These are phyloP conservation scores for Amphibalanus amphitrite DNA, from an alignment of 1,140 invertebrate species.

Conservation along the genomic window DNA sequence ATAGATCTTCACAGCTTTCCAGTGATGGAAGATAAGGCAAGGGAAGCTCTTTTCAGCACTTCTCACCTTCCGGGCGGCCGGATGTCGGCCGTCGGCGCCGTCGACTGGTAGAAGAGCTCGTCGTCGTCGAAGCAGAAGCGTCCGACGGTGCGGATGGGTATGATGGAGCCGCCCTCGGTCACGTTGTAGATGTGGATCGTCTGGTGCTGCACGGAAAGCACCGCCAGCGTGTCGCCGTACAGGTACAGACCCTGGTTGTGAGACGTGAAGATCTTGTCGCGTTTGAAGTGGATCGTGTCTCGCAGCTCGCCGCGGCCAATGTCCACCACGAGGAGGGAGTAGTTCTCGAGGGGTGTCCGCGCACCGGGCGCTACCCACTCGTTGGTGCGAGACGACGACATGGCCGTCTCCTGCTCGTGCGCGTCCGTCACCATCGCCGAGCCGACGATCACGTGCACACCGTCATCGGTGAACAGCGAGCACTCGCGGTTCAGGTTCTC, in stretches of 20 bases:
- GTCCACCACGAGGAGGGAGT: slow-evolving; percentile 76
- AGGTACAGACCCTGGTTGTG: slow-evolving; percentile 93
- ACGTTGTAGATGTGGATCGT: slow-evolving; percentile 90
- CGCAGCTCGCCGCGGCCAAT: slow-evolving; percentile 55
- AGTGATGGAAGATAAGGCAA: too few relatives aligned
- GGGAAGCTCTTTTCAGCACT: too few relatives aligned
- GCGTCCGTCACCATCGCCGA: slow-evolving; percentile 69
- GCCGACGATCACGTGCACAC: slow-evolving; percentile 74
- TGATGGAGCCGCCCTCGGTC: slow-evolving; percentile 55
- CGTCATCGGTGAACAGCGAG: slow-evolving; percentile 85
- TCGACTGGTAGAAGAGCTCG: slow-evolving; percentile 38
- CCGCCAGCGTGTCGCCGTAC: slow-evolving; percentile 75
- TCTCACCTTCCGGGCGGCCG: slow-evolving; percentile 2
- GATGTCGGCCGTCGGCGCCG: slow-evolving; percentile 8
- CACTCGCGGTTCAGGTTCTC: slow-evolving; percentile 87
- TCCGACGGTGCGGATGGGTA: slow-evolving; percentile 65
- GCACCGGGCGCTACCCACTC: slow-evolving; percentile 76
- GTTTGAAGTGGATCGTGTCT: slow-evolving; percentile 64
- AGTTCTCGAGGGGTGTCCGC: slow-evolving; percentile 71
- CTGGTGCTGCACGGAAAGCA: slow-evolving; percentile 88
- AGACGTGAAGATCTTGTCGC: slow-evolving; percentile 86
- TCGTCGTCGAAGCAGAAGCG: slow-evolving; percentile 85
- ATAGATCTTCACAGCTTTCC: too few relatives aligned
- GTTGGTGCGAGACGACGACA: slow-evolving; percentile 62
- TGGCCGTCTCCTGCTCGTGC: slow-evolving; percentile 35